These are phyloP conservation scores for Argya squamiceps DNA, from an alignment of 2,797 vertebrate species.

Conservation along the genomic window DNA sequence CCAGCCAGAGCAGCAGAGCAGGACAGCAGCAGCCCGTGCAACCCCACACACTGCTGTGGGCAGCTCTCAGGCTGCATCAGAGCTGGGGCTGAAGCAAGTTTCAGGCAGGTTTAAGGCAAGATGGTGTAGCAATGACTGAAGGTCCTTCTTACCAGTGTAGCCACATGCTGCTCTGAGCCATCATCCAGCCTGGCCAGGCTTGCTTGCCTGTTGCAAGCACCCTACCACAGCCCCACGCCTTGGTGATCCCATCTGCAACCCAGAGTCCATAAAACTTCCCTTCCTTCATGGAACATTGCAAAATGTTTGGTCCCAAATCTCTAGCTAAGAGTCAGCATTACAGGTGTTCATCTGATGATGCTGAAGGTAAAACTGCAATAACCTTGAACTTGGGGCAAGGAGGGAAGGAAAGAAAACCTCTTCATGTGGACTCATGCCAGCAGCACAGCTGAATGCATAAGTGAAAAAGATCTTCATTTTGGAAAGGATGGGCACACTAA, in stretches of 20 bases:
- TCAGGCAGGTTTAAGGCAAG: not conserved
- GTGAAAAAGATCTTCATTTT: slow-evolving; percentile 10
- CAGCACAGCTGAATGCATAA: not conserved
- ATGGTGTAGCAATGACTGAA: not conserved
- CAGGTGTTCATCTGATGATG: not conserved
- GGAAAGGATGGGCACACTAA: not conserved
- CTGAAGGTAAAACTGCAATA: not conserved
- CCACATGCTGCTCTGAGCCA: fast-evolving
- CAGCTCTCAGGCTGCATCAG: not conserved
- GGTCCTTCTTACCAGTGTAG: not conserved
- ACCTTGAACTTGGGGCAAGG: fast-evolving
- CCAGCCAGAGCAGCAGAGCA: not conserved
- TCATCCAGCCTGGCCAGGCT: not conserved
- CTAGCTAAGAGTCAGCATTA: not conserved
- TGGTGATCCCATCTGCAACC: not conserved
- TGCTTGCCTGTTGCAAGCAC: not conserved
- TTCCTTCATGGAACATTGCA: not conserved
- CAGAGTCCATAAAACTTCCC: not conserved
- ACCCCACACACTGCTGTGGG: not conserved
- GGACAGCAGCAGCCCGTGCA: not conserved
- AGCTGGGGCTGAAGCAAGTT: not conserved
- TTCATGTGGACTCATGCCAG: not conserved
- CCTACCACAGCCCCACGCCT: not conserved
- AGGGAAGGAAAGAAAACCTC: not conserved
- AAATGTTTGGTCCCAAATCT: not conserved